Percentiles rank a stretch among this genome's conserved stretches.
phyloP scores from a whole-genome alignment of 1,140 invertebrate genomes.

The Trichomalopsis sarcophagae region DNA sequence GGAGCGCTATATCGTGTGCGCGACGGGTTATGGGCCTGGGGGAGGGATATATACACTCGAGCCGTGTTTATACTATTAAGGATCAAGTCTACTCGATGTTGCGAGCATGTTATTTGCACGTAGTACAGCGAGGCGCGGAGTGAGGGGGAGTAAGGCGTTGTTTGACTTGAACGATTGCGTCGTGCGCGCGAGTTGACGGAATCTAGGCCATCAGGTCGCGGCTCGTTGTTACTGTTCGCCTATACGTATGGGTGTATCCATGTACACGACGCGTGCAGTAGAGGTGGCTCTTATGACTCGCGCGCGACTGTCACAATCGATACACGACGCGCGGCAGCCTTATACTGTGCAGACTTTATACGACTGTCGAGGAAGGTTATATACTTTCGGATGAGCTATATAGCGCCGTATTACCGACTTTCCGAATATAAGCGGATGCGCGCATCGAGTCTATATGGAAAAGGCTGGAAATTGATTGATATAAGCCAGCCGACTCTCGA shows the following conservation, averaged over 20 bases:
- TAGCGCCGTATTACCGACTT: background rate
- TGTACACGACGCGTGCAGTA: too few relatives aligned
- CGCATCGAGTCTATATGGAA: background rate
- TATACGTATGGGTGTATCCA: background rate
- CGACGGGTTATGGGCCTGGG: background rate
- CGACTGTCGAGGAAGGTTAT: background rate
- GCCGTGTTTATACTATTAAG: background rate
- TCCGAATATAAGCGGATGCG: background rate
- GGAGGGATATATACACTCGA: background rate
- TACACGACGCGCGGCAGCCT: background rate
- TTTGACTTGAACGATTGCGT: conserved; percentile 1
- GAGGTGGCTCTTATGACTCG: too few relatives aligned
- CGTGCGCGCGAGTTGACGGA: background rate
- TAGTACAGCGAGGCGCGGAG: background rate
- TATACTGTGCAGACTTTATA: background rate
- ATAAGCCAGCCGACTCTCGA: background rate
- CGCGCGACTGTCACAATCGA: background rate
- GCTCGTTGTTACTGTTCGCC: background rate
- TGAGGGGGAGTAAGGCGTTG: background rate
- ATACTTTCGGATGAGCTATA: background rate
- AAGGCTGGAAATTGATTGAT: background rate
- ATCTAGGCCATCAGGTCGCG: background rate
- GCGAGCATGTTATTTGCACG: background rate
- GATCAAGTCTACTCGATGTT: background rate
- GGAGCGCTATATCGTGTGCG: too few relatives aligned